A percentile compares a stretch with the other conserved stretches of the same genome.
Evolutionary conservation across 2,888 invertebrate genomes (phyloP).

Genomic region (Cataglyphis altisquamis): DNA sequence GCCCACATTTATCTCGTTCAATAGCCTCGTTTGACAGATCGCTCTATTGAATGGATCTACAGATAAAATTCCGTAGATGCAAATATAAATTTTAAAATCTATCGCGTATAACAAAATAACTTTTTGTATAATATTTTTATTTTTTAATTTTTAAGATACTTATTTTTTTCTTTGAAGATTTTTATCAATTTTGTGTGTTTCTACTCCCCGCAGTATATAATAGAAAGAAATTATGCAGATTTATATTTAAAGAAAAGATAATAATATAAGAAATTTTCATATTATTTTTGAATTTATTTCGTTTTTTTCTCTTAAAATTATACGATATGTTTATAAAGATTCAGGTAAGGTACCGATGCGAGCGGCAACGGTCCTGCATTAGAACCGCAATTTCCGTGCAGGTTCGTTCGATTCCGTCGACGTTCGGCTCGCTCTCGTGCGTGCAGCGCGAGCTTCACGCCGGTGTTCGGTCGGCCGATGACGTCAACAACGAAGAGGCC

Average conservation of each 20-base stretch:
- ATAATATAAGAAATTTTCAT: neutral
- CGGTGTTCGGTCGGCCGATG: slow-evolving; percentile 72
- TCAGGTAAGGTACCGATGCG: neutral
- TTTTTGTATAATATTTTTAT: neutral
- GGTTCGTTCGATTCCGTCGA: slow-evolving; percentile 67
- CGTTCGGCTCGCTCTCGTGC: slow-evolving; percentile 67
- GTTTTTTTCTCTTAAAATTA: too few relatives aligned
- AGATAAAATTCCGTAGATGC: neutral
- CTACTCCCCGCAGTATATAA: neutral
- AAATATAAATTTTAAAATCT: neutral
- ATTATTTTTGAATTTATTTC: neutral
- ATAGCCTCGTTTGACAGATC: slow-evolving; percentile 16
- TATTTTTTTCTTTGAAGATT: neutral
- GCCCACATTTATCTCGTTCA: slow-evolving; percentile 38
- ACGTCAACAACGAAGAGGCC: slow-evolving; percentile 75
- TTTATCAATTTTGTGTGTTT: neutral
- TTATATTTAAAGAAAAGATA: neutral
- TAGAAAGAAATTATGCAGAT: neutral
- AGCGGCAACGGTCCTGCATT: slow-evolving; percentile 1
- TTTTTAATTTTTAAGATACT: neutral
- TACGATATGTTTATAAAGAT: neutral
- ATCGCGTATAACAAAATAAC: neutral
- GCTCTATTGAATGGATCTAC: neutral
- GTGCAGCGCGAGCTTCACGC: slow-evolving; percentile 70
- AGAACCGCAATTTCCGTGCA: slow-evolving; percentile 54